Evolutionary conservation across 2,888 invertebrate species (phyloP).

Genomic region (Zonitis immaculata): DNA sequence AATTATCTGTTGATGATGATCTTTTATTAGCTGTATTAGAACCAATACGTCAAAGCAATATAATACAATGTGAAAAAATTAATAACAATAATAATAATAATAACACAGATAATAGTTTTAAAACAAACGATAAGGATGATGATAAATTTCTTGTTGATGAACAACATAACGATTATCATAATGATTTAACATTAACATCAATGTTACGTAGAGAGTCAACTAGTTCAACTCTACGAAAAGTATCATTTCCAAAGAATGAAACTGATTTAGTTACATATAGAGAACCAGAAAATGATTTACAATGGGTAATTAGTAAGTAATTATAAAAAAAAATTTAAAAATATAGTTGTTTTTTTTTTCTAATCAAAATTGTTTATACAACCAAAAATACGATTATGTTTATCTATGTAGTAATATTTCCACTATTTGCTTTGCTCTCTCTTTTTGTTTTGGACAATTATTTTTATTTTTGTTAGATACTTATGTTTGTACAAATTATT

Average conservation of each 20-base stretch:
- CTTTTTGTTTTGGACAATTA: no score
- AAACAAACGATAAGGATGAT: constrained; percentile 20
- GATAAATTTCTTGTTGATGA: constrained; percentile 13
- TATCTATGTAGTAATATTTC: neutral
- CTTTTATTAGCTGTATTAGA: constrained; percentile 31
- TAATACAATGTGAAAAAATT: constrained; percentile 6
- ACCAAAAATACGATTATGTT: neutral
- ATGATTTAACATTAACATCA: constrained; percentile 20
- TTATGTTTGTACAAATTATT: no score
- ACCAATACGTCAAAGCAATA: constrained; percentile 21
- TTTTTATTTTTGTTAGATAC: no score
- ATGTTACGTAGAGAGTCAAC: constrained; percentile 31
- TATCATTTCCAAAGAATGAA: constrained; percentile 33
- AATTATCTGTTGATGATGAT: constrained; percentile 38
- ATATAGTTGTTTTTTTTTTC: no score
- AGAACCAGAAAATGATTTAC: constrained; percentile 29
- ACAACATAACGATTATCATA: constrained; percentile 17
- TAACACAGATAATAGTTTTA: constrained; percentile 18
- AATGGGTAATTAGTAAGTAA: constrained; percentile 33
- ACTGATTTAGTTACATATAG: constrained; percentile 29
- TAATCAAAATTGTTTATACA: neutral
- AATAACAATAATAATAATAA: constrained; percentile 21
- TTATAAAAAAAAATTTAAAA: neutral
- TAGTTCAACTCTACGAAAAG: constrained; percentile 19
- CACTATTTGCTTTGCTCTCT: neutral